Base-by-base conservation (phyloP, 2,797 vertebrate genomes). In the Gallinago solitaria region DNA sequence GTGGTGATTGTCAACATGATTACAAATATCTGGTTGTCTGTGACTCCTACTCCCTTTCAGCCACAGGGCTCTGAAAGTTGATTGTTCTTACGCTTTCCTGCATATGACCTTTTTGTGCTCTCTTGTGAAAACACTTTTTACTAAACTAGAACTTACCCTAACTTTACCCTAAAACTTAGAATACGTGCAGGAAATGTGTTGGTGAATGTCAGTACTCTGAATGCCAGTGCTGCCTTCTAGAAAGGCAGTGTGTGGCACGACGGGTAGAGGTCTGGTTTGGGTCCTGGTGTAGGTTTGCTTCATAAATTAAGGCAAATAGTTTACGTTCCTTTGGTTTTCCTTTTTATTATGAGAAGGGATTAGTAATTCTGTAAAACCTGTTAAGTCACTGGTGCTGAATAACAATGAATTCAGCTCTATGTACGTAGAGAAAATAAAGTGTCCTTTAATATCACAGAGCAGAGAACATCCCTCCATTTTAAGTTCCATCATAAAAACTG, bases 291-390 rank as follows among this genome's bases (percentile, higher is more conserved):
- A 83, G 35, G 5, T 63, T 94, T 84, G 10, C 11, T 82, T 65
- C 24, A 19, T 50, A 83, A 86, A 61, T 80, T 63, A 53, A 48
- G 35, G 43, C 27, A 85, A 91, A 83, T 39, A 41, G 11, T 39
- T 86, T 24, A 41, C 45, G 47, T 89, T 68, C 32, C 25, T 7
- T 57, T 50, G n/a, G 15, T 54, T 87, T 82, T 83, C n/a, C 21
- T 45, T 82, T 68, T 70, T 73, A 11, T 82, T 67, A 20, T 47
- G 23, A 75, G 32, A 70, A 77, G 4, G 14, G 12, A 32, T 87
- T 85, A 80, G n/a, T 77, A 89, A 80, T 77, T 87, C 56, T 92
- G 43, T 78, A 80, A 60, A 95, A 85, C 60, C n/a, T 83, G 64
- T 74, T 25, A 60, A 63, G 21, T 74, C 92, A 21, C 48, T 70